Base-by-base conservation (phyloP, 2,888 invertebrate species). In the Melikaiella ostensackeni region DNA sequence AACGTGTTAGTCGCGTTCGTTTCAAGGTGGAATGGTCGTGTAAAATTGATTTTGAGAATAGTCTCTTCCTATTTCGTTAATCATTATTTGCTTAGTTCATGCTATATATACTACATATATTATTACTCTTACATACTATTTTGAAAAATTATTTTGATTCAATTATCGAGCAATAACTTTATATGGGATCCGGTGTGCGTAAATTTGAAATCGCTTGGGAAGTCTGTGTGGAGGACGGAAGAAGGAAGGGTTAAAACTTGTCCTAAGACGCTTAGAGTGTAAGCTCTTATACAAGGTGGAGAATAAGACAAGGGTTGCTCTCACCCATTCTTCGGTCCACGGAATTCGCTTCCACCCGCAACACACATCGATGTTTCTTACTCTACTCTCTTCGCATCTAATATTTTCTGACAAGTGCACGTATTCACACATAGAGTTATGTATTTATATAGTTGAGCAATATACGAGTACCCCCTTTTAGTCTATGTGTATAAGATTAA, bases 181-280 rank as follows among this genome's bases (percentile, higher is more conserved):
- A 38, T n/a, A 50, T 33, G 24, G n/a, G 19, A 42, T 4, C 30
- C 24, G 61, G 50, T 50, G 61, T 35, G 24, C 50, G 57, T 33
- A 50, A 9, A 63, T 66, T 24, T n/a, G 55, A 46, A 76, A 77
- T 75, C 62, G 57, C 59, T 78, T 70, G 63, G 24, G 35, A 73
- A 27, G 61, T 64, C 74, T 35, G 57, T 57, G 63, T 77, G 30
- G 46, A 77, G 79, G 77, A 77, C 73, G 77, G 78, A 79, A 70
- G 74, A 81, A 82, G 85, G 83, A 86, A 85, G 88, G 87, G 87
- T 86, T 87, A 89, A 91, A 91, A 91, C 89, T 91, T 90, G 87
- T 86, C 85, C 89, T 91, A 91, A 91, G 91, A 91, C 87, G 90
- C 91, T 91, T 91, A 91, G 85, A 83, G 85, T 81, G 84, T 90